Base-by-base conservation (phyloP, 2,797 vertebrate species). In the Fringilla coelebs region DNA sequence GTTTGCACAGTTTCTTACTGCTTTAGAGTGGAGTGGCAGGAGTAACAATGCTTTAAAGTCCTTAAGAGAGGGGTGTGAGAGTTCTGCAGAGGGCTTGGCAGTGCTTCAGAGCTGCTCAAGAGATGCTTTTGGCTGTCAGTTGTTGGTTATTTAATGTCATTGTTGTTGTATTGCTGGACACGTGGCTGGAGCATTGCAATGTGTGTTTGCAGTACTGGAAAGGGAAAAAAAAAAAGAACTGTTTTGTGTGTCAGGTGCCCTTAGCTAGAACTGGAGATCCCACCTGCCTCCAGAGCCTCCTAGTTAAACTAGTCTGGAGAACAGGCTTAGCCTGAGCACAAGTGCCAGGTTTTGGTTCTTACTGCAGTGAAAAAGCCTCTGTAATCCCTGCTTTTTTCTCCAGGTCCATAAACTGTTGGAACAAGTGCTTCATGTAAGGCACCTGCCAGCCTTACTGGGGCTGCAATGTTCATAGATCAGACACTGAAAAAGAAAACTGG, bases 141-240 rank as follows among this genome's bases (percentile, higher is more conserved):
- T 60, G 24, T 36, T 82, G 24, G 34, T 51, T 62, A 6, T 32
- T 68, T 48, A 36, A n/a, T 60, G 48, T 8, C 55, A 54, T 0
- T 45, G 19, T 26, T 52, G 17, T 3, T 52, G 40, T 7, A 4
- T n/a, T 54, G 48, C 46, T 45, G 14, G 55, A 40, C n/a, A 15
- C 5, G 0, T 1, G 6, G 86, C 25, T 78, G 72, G 11, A 29
- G 28, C 11, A 1, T 12, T 72, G 36, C 65, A 66, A 1, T 5
- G 10, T 31, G n/a, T 25, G 2, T 57, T 85, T 80, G 40, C 41
- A 77, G 78, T 18, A 49, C 17, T 1, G 31, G 49, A 55, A 54
- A 70, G 28, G 4, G n/a, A 1, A 1, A 36, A 40, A 48, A 48
- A 49, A 61, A 31, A 29, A 21, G 25, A 26, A 4, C 10, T 40